phyloP scores from a whole-genome alignment of 2,113 vertebrate species.

The Rallus limicola region DNA sequence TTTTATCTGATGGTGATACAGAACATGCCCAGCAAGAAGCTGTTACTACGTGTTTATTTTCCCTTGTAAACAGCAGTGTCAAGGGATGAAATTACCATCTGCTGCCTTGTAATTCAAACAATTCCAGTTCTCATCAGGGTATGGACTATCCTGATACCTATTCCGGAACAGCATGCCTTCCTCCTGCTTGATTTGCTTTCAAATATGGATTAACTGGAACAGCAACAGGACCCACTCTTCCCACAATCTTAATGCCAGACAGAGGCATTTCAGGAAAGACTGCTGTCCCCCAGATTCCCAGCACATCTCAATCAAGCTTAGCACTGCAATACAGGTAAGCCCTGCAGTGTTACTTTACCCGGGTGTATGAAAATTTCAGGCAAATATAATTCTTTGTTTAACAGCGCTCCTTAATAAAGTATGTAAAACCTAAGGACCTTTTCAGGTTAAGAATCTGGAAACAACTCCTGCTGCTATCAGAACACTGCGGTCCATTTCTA shows the following conservation, averaged over 20 bases:
- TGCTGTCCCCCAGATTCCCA: not conserved
- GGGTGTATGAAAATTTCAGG: constrained; percentile 23
- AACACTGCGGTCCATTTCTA: not conserved
- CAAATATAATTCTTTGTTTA: constrained; percentile 3
- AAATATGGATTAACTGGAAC: not conserved
- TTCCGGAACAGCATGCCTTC: not conserved
- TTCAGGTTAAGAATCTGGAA: not conserved
- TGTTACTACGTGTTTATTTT: not conserved
- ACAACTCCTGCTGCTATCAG: not conserved
- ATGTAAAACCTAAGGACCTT: not conserved
- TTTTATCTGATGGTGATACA: not conserved
- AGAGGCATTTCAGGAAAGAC: constrained; percentile 7
- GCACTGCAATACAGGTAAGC: not conserved
- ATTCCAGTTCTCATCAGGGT: not conserved
- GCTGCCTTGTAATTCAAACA: not conserved
- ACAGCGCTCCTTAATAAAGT: not conserved
- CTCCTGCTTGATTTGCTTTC: not conserved
- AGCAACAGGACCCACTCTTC: not conserved
- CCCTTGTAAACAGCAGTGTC: not conserved
- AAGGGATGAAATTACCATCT: not conserved
- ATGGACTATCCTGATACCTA: not conserved
- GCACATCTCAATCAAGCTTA: not conserved
- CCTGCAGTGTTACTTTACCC: constrained; percentile 11
- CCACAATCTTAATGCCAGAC: not conserved
- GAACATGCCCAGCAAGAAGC: not conserved